phyloP scores from a whole-genome alignment of 2,888 invertebrate genomes.

The Mythimna albipuncta region DNA sequence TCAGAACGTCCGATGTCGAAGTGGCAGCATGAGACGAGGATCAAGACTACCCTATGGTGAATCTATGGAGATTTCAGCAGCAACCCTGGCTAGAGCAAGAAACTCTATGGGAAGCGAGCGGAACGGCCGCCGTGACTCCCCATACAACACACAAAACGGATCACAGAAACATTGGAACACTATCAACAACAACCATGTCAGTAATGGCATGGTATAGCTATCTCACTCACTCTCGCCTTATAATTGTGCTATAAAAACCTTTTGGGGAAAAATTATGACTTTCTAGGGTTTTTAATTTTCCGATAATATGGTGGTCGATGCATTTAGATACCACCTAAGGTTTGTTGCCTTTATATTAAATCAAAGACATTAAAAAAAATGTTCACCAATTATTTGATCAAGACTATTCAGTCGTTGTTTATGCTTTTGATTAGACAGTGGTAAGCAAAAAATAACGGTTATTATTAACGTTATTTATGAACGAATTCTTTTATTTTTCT shows the following conservation, averaged over 20 bases:
- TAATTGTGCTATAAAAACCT: conserved; percentile 28
- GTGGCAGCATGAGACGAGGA: conserved; percentile 79
- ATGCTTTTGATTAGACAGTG: conserved; percentile 32
- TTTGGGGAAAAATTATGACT: conserved; percentile 15
- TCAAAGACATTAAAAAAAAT: not conserved
- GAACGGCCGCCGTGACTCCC: conserved; percentile 77
- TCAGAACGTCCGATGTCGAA: conserved; percentile 80
- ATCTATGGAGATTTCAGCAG: conserved; percentile 88
- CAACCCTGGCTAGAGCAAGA: conserved; percentile 83
- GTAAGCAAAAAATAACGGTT: conserved; percentile 36
- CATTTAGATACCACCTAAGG: conserved; percentile 20
- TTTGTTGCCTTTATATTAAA: conserved; percentile 4
- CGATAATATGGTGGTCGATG: conserved; percentile 4
- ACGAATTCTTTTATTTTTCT: conserved; percentile 5
- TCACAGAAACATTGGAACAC: conserved; percentile 82
- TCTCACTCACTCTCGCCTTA: conserved; percentile 38
- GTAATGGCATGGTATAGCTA: conserved; percentile 78
- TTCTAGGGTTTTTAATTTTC: conserved; percentile 23
- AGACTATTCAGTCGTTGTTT: conserved; percentile 30
- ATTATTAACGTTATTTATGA: conserved; percentile 20
- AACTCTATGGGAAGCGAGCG: conserved; percentile 78
- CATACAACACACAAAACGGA: conserved; percentile 76
- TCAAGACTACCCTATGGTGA: conserved; percentile 86
- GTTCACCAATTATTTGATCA: not conserved
- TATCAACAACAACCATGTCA: conserved; percentile 83